Base-by-base conservation (phyloP, 2,113 vertebrate genomes). In the Hyla sarda region DNA sequence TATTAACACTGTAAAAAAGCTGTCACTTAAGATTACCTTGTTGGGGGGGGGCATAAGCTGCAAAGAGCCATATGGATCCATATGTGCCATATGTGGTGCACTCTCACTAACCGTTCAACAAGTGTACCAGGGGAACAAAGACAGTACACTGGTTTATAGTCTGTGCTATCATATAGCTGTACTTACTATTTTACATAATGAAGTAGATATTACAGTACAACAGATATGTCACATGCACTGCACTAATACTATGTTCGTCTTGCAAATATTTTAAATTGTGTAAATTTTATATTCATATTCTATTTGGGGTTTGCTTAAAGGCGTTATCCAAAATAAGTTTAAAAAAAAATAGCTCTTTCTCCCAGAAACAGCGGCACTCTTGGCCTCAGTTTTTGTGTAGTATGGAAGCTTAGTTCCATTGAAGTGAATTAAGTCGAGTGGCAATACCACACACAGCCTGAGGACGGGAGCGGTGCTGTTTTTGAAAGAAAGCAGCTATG, bases 91-190 rank as follows among this genome's bases (percentile, higher is more conserved):
- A 89, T 90, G 88, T 58, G 2, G 23, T 71, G 21, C 75, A 83
- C 89, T 88, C 92, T 88, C 90, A 67, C 13, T 83, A 89, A 82
- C 83, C 89, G 90, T 88, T n/a, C 37, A 71, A 34, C n/a, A 58
- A 74, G 41, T 25, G 41, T 54, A 54, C 32, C 47, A 32, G n/a
- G 41, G 80, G 80, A 69, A 83, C 60, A 83, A 79, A 79, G 78
- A 81, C 7, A 47, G 16, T n/a, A 37, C 32, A 81, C 14, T 45
- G 37, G 16, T 65, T 62, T 65, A 81, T 65, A 79, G 32, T 34
- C 48, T 77, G 28, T 21, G 28, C 73, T 60, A 25, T 41, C 77
- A 56, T 79, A 56, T 79, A 37, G 19, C 32, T 13, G 10, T 47
- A 14, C 41, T 8, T 41, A 3, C 8, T 41, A 41, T 41, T 41